Base-by-base conservation (phyloP, 2,797 vertebrate genomes). In the Sebastes diploproa region DNA sequence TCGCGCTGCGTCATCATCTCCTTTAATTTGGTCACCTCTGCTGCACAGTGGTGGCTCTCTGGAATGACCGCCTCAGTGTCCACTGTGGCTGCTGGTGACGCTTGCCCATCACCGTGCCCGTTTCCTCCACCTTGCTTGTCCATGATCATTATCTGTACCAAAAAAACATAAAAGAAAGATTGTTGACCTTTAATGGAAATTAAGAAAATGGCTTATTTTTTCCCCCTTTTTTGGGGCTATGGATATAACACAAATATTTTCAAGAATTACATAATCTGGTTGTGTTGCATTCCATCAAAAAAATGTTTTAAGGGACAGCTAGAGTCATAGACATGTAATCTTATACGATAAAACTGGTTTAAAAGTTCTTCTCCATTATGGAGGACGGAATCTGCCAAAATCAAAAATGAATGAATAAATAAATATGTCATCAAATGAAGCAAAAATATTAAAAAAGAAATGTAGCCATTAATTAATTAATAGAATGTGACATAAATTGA, bases 1-100 rank as follows among this genome's bases (percentile, higher is more conserved):
- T 99, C 96, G 46, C 97, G 96, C 71, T 98, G 97, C 32, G 88
- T 92, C 12, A 99, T 90, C 90, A 97, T 91, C 66, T 96, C 95
- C 84, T 88, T 96, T 63, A 98, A 81, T 83, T 94, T 97, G 85
- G 83, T 86, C 38, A 95, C 12, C 64, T 93, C 86, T 71, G 75
- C 72, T 58, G 85, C n/a, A 42, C 14, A 20, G 23, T 54, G 77
- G 25, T 50, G 77, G 46, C 61, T 69, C 7, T 83, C 70, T 29
- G 60, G 36, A 63, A 36, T 8, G 4, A 59, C 59, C 2, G 62
- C 71, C 27, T 4, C 11, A 52, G 18, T 52, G 50, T 52, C 8
- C 3, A 10, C 50, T n/a, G 50, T 60, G 67, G 54, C 60, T 50
- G 62, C 68, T 67, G 81, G 56, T 30, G 84, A 77, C 2, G 50